Base-by-base conservation (phyloP, 2,113 vertebrate genomes). In the Myrmecobius fasciatus region DNA sequence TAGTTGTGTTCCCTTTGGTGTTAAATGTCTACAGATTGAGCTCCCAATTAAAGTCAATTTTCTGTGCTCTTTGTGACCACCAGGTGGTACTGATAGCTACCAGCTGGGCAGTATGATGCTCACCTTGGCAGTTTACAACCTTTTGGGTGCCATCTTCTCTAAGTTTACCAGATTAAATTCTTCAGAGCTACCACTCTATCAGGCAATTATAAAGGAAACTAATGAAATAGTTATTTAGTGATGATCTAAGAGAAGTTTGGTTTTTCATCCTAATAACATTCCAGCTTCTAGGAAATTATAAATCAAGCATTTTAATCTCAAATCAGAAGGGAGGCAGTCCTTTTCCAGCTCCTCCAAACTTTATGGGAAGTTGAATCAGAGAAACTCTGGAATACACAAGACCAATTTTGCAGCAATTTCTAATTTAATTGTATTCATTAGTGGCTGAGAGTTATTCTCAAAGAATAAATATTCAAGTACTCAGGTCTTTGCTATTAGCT, bases 191-290 rank as follows among this genome's bases (percentile, higher is more conserved):
- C 60, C 43, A 14, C 25, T 25, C 53, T 67, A 51, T 25, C 56
- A 83, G 91, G n/a, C 8, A 83, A 28, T 60, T 94, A 92, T 24
- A 92, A 54, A 92, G 48, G 20, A 48, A 96, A 67, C 4, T 14
- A 75, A 11, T 52, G 6, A 56, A 43, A 52, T 25, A 89, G 10
- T 53, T 43, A 52, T 52, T 52, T 91, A 53, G 51, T 49, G 54
- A 54, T 92, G 49, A 60, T 26, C 12, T 94, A 67, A 89, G 43
- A 8, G 49, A 90, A 92, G 25, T 11, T 1, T 83, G 8, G 25
- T 91, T n/a, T 48, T 89, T 93, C 48, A 56, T 89, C 49, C 52
- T 92, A 54, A 10, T 91, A 93, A 90, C 60, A 53, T 83, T 88
- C 36, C 52, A 92, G 89, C 17, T 52, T 26, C 51, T 25, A 51